Base-by-base conservation (phyloP, 2,888 invertebrate species). In the Tetranychus piercei region DNA sequence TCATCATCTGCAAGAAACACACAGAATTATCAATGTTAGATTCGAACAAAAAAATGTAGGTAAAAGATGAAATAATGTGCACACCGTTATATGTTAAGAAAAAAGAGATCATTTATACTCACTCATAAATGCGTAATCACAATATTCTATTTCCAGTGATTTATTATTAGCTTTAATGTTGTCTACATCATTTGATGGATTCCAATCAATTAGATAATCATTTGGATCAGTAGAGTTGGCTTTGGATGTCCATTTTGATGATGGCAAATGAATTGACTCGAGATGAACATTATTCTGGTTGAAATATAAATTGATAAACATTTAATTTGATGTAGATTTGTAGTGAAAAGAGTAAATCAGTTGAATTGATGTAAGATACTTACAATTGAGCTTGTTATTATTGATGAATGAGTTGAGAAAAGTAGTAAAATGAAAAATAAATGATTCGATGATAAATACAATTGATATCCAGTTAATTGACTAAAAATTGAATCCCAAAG, bases 91-190 rank as follows among this genome's bases (percentile, higher is more conserved):
- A 34, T 34, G 4, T 34, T 34, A 34, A 34, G 34, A 34, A 34
- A 4, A 23, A 23, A 23, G 3, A 34, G 34, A 34, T 5, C 34
- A 34, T 34, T 34, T 34, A 34, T 34, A 69, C 69, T 23, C 69
- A 75, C 75, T 72, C 22, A 75, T 75, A 20, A 75, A 75, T n/a
- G 75, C 45, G 43, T 73, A 44, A 73, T 75, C 75, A 75, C 75
- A 75, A 20, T 71, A 75, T 15, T 75, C 73, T 15, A 70, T 70
- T 69, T 75, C 69, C 5, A 69, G 22, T 69, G 69, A 69, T 22
- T 23, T 20, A 22, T 69, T 69, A 8, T 69, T 22, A 6, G 34
- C 20, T 5, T 23, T 23, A 69, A 69, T 69, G 20, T 66, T 66
- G 18, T 66, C 20, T 9, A 11, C 66, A 20, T 66, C 66, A 20